phyloP scores from a whole-genome alignment of 1,140 invertebrate genomes.

The Scaptomyza pallida region DNA sequence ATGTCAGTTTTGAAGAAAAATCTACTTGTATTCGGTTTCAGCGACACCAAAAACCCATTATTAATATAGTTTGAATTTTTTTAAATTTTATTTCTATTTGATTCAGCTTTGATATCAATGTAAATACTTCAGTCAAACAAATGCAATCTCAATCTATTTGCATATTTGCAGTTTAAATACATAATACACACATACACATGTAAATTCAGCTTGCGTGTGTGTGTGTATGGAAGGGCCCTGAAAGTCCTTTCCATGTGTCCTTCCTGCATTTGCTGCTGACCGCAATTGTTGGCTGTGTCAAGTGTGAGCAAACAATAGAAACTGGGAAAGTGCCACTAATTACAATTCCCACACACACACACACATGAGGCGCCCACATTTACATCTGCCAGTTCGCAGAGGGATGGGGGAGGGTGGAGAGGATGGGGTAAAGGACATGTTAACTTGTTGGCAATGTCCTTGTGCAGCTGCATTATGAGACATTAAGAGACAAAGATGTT shows the following conservation, averaged over 20 bases:
- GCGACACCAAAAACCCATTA: no score
- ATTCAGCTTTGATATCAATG: conserved; percentile 4
- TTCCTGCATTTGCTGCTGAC: conserved; percentile 19
- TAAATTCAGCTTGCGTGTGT: no score
- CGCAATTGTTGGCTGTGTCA: conserved; percentile 62
- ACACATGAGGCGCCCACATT: conserved; percentile 18
- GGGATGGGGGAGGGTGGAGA: neutral
- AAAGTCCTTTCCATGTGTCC: neutral
- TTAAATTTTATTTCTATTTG: no score
- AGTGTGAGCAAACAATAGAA: conserved; percentile 77
- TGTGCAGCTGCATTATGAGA: neutral
- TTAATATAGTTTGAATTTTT: no score
- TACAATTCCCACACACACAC: conserved; percentile 68
- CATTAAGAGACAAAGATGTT: conserved; percentile 10
- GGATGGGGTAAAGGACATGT: neutral
- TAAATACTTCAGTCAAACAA: conserved; percentile 11
- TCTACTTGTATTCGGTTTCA: no score
- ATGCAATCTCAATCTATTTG: conserved; percentile 39
- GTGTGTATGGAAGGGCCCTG: neutral
- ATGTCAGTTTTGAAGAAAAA: no score
- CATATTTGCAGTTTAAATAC: conserved; percentile 67
- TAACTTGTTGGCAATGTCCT: conserved; percentile 22
- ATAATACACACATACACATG: neutral
- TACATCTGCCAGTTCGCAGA: conserved; percentile 50
- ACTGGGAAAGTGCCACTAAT: conserved; percentile 80